Evolutionary conservation across 2,113 vertebrate species (phyloP).

Genomic region (Cyphomyrus plagiostoma): DNA sequence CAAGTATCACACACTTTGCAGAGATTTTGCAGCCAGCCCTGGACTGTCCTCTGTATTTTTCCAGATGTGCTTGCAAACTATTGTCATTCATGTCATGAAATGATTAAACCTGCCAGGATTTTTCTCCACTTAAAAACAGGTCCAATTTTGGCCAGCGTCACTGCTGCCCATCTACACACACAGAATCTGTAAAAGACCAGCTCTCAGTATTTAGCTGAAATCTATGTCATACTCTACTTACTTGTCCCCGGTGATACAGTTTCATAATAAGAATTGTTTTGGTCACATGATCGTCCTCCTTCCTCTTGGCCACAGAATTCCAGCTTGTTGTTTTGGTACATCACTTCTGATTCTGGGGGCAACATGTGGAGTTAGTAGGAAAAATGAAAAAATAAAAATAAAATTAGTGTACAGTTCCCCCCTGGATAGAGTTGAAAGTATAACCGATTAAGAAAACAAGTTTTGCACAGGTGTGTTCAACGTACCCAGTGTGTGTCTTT

Average conservation of each 20-base stretch:
- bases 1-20: neutral
- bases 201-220: too few species aligned
- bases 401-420: neutral
- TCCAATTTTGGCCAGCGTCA: neutral
- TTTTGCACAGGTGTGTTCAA: neutral
- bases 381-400: neutral
- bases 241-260: neutral
- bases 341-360: neutral
- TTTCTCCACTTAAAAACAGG: neutral
- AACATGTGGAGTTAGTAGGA: neutral
- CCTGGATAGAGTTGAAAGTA: neutral
- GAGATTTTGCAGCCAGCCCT: too few species aligned
- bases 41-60: neutral
- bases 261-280: neutral
- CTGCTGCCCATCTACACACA: neutral
- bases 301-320: neutral
- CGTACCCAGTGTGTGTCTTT: neutral
- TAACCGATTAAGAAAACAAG: neutral
- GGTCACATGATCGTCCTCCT: neutral
- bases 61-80: neutral
- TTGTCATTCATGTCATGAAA: neutral
- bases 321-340: neutral
- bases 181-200: neutral
- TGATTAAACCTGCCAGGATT: neutral
- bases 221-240: too few species aligned